Conservation (phyloP, 2,113 vertebrate genomes). For the Furnarius figulus region DNA sequence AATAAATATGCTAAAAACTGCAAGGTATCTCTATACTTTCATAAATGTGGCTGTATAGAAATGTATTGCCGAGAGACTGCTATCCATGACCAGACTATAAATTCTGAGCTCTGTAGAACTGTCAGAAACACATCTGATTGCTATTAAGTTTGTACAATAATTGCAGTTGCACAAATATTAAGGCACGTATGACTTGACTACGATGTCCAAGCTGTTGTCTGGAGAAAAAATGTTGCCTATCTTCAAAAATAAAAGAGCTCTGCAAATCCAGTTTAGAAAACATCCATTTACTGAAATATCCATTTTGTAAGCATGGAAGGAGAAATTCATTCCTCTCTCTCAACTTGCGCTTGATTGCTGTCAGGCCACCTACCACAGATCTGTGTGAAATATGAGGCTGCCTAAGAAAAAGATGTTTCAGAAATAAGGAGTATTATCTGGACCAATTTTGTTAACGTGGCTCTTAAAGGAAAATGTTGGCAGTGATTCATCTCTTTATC, state of each 20-base stretch:
- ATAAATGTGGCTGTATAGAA: neutral
- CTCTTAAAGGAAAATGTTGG: conserved; percentile 29
- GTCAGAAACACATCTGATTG: neutral
- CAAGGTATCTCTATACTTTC: neutral
- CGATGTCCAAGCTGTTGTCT: neutral
- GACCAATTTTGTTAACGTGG: conserved; percentile 22
- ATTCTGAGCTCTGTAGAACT: neutral
- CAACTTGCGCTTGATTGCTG: conserved; percentile 8
- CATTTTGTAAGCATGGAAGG: neutral
- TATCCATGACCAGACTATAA: neutral
- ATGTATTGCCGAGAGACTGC: neutral
- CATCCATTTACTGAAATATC: neutral
- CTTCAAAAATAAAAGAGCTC: neutral
- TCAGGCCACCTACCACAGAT: conserved; percentile 46
- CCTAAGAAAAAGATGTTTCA: conserved; percentile 56
- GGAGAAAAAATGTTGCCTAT: neutral
- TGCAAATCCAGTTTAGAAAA: neutral
- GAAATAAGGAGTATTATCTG: conserved; percentile 51
- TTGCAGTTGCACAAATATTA: neutral
- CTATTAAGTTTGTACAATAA: neutral
- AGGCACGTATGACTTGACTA: neutral
- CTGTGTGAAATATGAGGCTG: conserved; percentile 45
- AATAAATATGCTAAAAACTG: neutral
- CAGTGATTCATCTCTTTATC: conserved; percentile 36
- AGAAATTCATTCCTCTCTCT: neutral